A percentile compares a stretch with the other conserved stretches of the same genome.
These are phyloP conservation scores for Dyspetes luteomarginatus DNA, from an alignment of 2,888 invertebrate species.

Conservation along the genomic window DNA sequence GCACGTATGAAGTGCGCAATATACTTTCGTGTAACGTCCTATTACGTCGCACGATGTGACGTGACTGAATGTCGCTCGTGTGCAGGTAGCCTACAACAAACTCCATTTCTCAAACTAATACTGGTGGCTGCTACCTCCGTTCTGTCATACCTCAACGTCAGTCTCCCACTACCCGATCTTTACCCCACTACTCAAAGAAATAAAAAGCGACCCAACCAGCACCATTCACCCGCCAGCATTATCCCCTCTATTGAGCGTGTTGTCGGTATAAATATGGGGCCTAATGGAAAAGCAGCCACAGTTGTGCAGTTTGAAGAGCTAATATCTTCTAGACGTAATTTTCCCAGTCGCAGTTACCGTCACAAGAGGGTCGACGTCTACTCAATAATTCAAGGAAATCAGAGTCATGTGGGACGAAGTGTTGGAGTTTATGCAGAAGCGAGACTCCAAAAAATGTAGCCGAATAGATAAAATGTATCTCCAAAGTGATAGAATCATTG, in stretches of 20 bases:
- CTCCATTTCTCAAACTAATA: constrained; percentile 37
- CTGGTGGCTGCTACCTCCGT: neutral
- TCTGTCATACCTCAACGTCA: constrained; percentile 40
- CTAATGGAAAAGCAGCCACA: neutral
- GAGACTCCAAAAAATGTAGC: neutral
- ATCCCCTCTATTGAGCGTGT: neutral
- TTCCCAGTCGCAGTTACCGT: neutral
- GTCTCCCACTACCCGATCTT: no score
- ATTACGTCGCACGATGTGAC: no score
- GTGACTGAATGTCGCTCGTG: no score
- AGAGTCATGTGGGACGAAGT: constrained; percentile 14
- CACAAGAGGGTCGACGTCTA: constrained; percentile 1
- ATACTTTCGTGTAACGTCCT: no score
- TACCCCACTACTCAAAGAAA: neutral
- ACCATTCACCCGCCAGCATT: no score
- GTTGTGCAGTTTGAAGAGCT: constrained; percentile 4
- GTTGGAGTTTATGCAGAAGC: constrained; percentile 2
- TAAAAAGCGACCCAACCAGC: neutral
- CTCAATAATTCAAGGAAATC: constrained; percentile 20
- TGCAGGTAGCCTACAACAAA: no score
- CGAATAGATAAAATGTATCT: constrained; percentile 6
- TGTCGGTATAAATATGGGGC: constrained; percentile 10
- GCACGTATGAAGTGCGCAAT: no score
- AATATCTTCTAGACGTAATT: neutral
- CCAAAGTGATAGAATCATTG: neutral